Percentiles rank a stretch among this genome's conserved stretches.
These are phyloP conservation scores for Eurytoma adleriae DNA, from an alignment of 2,888 invertebrate species.

Conservation along the genomic window DNA sequence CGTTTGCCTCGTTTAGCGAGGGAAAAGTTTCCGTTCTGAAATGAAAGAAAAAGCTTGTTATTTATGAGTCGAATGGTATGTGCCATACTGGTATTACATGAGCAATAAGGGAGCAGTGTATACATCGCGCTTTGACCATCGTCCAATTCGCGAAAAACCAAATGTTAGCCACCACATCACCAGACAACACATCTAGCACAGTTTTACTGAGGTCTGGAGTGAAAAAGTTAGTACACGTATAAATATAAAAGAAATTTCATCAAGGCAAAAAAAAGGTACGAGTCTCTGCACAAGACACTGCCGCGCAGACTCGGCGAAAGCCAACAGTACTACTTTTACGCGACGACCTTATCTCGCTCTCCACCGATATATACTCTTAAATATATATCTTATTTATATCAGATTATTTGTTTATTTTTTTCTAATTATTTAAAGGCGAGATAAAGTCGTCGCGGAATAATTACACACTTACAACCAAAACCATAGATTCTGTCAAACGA, in stretches of 20 bases:
- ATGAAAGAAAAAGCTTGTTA: too few species aligned
- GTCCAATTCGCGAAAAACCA: slow-evolving; percentile 65
- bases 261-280: slow-evolving; percentile 53
- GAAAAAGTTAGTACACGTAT: slow-evolving; percentile 62
- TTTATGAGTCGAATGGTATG: too few species aligned
- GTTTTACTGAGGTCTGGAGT: slow-evolving; percentile 59
- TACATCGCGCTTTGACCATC: slow-evolving; percentile 46
- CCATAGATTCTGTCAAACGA: slow-evolving; percentile 49
- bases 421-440: background rate
- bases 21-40: too few species aligned
- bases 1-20: too few species aligned
- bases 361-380: background rate
- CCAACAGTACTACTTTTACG: slow-evolving; percentile 62
- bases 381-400: background rate
- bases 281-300: slow-evolving; percentile 65
- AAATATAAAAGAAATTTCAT: slow-evolving; percentile 43
- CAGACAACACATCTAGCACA: slow-evolving; percentile 72
- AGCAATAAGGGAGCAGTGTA: background rate
- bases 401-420: background rate
- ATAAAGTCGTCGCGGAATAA: slow-evolving; percentile 42
- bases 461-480: slow-evolving; percentile 51
- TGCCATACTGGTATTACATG: too few species aligned
- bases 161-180: slow-evolving; percentile 73
- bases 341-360: slow-evolving; percentile 34
- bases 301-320: slow-evolving; percentile 69